phyloP scores from a whole-genome alignment of 2,888 invertebrate genomes.

The Drosophila hamatofila region DNA sequence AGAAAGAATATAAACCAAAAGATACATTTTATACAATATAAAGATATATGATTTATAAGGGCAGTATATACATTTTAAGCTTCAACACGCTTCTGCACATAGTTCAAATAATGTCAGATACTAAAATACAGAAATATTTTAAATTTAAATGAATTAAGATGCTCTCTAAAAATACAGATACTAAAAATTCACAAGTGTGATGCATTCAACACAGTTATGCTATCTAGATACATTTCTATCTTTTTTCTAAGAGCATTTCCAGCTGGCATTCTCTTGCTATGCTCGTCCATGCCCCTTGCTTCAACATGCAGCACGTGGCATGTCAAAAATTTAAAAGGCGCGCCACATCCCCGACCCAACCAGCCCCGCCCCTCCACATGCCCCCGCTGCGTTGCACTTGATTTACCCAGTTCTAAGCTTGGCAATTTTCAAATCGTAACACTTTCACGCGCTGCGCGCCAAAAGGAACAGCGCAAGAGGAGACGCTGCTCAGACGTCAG shows the following conservation, averaged over 20 bases:
- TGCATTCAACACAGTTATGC: background rate
- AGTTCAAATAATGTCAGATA: too few relatives aligned
- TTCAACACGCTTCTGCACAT: too few relatives aligned
- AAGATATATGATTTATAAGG: too few relatives aligned
- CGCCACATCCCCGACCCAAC: slow-evolving; percentile 9
- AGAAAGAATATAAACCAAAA: too few relatives aligned
- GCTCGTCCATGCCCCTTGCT: slow-evolving; percentile 4
- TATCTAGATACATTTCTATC: background rate
- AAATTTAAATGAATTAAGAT: background rate
- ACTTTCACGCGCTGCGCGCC: slow-evolving; percentile 67
- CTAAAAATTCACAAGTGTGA: background rate
- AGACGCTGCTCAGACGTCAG: slow-evolving; percentile 60
- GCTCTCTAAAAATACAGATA: background rate
- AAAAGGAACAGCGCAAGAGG: slow-evolving; percentile 59
- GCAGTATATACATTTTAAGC: too few relatives aligned
- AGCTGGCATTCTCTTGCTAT: background rate
- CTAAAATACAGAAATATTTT: background rate
- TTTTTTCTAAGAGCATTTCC: background rate
- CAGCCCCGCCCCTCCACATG: background rate
- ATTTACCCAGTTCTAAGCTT: slow-evolving; percentile 78
- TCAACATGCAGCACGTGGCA: slow-evolving; percentile 52
- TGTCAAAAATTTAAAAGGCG: slow-evolving; percentile 51
- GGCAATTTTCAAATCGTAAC: slow-evolving; percentile 76
- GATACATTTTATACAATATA: too few relatives aligned
- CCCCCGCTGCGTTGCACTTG: slow-evolving; percentile 33